Evolutionary conservation across 2,888 invertebrate genomes (phyloP).

Genomic region (Ochropleura plecta): DNA sequence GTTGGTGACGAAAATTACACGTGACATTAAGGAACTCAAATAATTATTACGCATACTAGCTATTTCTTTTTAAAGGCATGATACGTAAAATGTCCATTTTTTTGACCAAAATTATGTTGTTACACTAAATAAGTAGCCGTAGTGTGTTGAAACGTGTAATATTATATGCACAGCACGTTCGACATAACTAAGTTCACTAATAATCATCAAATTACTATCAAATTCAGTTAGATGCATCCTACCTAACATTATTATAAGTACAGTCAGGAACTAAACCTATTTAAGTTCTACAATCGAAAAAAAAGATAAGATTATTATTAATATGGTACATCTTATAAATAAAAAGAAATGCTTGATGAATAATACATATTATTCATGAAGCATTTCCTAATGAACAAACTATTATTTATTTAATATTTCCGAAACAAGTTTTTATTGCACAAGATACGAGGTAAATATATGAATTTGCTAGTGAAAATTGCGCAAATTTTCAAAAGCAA

Average conservation of each 20-base stretch:
- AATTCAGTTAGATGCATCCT: slow-evolving; percentile 17
- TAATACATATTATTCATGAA: too few species aligned
- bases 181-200: slow-evolving; percentile 16
- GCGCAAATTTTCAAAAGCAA: neutral
- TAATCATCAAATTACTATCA: neutral
- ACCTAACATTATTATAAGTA: slow-evolving; percentile 1
- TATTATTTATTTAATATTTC: neutral
- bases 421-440: neutral
- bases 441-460: too few species aligned
- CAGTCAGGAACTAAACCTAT: neutral
- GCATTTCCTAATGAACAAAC: too few species aligned
- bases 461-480: neutral
- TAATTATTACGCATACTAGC: neutral
- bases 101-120: neutral
- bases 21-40: neutral
- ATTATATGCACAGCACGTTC: slow-evolving; percentile 17
- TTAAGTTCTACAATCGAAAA: neutral
- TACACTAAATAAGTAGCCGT: neutral
- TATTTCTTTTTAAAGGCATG: neutral
- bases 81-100: neutral
- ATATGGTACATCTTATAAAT: too few species aligned
- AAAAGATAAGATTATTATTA: too few species aligned
- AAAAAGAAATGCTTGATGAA: too few species aligned
- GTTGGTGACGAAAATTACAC: neutral
- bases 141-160: slow-evolving; percentile 3